Base-by-base conservation (phyloP, 2,113 vertebrate genomes). In the Hippotragus niger region DNA sequence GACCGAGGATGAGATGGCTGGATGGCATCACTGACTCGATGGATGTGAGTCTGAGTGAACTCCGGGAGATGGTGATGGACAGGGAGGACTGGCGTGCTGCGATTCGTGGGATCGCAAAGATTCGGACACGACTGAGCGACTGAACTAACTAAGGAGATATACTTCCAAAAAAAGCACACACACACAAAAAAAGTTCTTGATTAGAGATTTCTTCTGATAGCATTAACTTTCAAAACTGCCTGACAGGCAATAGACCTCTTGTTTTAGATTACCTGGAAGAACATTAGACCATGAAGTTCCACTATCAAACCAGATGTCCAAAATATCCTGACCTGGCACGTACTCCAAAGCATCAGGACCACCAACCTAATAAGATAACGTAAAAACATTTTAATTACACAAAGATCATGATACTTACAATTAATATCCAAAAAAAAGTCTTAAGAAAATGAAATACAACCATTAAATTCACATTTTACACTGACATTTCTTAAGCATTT, bases 301-400 rank as follows among this genome's bases (percentile, higher is more conserved):
- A 36, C 99, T 99, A 97, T 99, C 99, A 97, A 99, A 99, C 99
- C 99, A 99, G 98, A 99, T 99, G 98, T 99, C 99, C 60, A 99
- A 97, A 50, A 99, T 99, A 90, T 99, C 99, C 97, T 99, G 99
- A 58, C 99, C 99, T 2, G 99, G 99, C 50, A 98, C 94, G 2
- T 99, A 99, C 95, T 99, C 99, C 0, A 97, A 97, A 95, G 98
- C 97, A 80, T 99, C 85, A 45, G 55, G 71, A 96, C 99, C 98
- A 98, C 99, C 98, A 50, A 97, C 98, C 99, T 99, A 50, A 10
- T 57, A n/a, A 95, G 90, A 97, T 45, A 96, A 80, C 6, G 50
- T 12, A 47, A 81, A 88, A 88, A 13, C 27, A 52, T 36, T 47
- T 88, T 5, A 55, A 5, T 52, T 58, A 60, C 3, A 31, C 15